Evolutionary conservation across 2,113 vertebrate genomes (phyloP), one percentile per base, ranked within the genome.

Genomic region (Mustela nigripes): DNA sequence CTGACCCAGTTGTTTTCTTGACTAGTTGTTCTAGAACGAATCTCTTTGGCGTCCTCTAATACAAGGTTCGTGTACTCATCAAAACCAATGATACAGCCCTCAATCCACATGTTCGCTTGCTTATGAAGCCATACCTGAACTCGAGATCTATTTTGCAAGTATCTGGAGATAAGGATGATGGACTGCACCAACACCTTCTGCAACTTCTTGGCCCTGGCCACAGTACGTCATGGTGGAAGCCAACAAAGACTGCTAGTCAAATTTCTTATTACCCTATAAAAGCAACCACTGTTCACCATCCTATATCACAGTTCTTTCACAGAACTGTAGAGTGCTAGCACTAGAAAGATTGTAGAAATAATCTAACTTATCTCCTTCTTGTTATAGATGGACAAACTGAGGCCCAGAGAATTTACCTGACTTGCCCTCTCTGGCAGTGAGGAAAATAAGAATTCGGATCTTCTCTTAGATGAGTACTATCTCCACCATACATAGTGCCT

Each of bases 291-390:
- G 12, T 85, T 86, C 83, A 78, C 73, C 60, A 80, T 60, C 83
- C 62, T 58, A 15, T 50, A 56, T 48, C n/a, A 78, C 24, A 89
- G 26, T 67, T 45, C 26, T 82, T 89, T 86, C 39, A n/a, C 67
- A 67, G 28, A 92, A 71, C 2, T 73, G 21, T 65, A 96, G 73
- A 96, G 87, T 79, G 31, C 63, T 74, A 91, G 56, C 31, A 89
- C n/a, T 56, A 78, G 53, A 94, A 90, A 87, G 42, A 78, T n/a
- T 78, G 79, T 42, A 86, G 69, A 87, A 83, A n/a, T 93, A 63
- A 89, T 56, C 33, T 67, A 76, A 79, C 16, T 45, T 88, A 36
- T 78, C 24, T 84, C 28, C 36, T 95, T 94, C 56, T 56, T 88
- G 42, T 62, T 36, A 89, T 3, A 86, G 87, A 85, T 87, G 22